A percentile compares a stretch with the other conserved stretches of the same genome.
Conservation (phyloP, 2,113 vertebrate species). For the Polyodon spathula region DNA sequence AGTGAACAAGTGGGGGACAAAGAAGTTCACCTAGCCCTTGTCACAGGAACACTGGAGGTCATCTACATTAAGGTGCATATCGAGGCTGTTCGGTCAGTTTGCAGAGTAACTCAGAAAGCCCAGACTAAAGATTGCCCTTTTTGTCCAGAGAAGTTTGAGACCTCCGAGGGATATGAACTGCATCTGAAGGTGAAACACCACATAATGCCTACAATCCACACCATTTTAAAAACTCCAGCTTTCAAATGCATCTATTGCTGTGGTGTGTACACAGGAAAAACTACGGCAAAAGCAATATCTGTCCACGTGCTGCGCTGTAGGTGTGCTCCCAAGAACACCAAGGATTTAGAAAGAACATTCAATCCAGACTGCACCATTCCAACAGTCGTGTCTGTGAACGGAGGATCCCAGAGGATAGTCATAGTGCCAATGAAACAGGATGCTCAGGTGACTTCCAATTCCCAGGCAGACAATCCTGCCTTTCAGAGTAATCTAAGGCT, state of each 20-base stretch:
- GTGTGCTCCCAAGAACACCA: slow-evolving; percentile 73
- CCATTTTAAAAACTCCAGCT: slow-evolving; percentile 79
- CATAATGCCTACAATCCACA: slow-evolving; percentile 85
- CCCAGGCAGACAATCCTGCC: slow-evolving; percentile 26
- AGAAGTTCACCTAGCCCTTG: slow-evolving; percentile 77
- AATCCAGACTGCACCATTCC: slow-evolving; percentile 34
- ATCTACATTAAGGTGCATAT: slow-evolving; percentile 80
- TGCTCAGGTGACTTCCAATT: slow-evolving; percentile 22
- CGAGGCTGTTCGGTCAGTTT: slow-evolving; percentile 40
- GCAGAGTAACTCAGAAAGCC: slow-evolving; percentile 33
- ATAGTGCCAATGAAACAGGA: slow-evolving; percentile 33
- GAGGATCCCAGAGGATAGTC: slow-evolving; percentile 9
- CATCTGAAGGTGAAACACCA: slow-evolving; percentile 86
- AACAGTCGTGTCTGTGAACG: slow-evolving; percentile 3
- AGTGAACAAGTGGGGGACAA: slow-evolving; percentile 74
- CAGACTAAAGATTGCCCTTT: slow-evolving; percentile 72
- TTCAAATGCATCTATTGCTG: slow-evolving; percentile 96
- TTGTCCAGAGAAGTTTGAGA: slow-evolving; percentile 68
- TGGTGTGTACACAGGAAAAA: slow-evolving; percentile 88
- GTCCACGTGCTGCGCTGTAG: slow-evolving; percentile 82
- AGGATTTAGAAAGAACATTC: slow-evolving; percentile 22
- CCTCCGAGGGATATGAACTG: slow-evolving; percentile 60
- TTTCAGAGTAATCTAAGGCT: slow-evolving; percentile 46
- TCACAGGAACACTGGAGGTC: slow-evolving; percentile 65
- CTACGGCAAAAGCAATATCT: slow-evolving; percentile 82